Percentiles rank a stretch among this genome's conserved stretches.
Evolutionary conservation across 2,113 vertebrate species (phyloP).

Genomic region (Pedetes capensis): DNA sequence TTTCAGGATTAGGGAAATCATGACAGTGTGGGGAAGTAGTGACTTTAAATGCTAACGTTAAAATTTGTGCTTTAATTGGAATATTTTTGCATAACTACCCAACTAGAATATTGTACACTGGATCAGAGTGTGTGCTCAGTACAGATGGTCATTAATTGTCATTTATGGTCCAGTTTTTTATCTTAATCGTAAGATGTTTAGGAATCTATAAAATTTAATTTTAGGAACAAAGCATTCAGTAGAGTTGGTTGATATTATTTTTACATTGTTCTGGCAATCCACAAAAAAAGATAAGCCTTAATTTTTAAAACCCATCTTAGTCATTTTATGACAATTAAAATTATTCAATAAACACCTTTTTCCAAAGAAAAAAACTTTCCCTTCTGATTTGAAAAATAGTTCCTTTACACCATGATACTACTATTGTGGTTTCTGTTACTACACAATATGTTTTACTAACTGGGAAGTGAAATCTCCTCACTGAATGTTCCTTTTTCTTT

Average conservation of each 20-base stretch:
- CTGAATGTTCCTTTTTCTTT: too few species aligned
- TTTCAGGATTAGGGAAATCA: slow-evolving; percentile 75
- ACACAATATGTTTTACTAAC: not conserved
- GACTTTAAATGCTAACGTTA: slow-evolving; percentile 75
- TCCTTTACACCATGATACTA: not conserved
- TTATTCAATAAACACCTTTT: slow-evolving; percentile 81
- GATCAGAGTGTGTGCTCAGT: slow-evolving; percentile 60
- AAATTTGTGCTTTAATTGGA: slow-evolving; percentile 68
- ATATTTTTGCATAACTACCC: slow-evolving; percentile 65
- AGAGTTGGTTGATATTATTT: slow-evolving; percentile 79
- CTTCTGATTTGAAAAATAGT: not conserved
- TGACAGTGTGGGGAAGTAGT: slow-evolving; percentile 76
- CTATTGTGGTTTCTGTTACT: not conserved
- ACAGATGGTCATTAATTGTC: slow-evolving; percentile 60
- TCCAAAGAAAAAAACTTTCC: slow-evolving; percentile 76
- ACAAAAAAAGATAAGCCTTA: slow-evolving; percentile 80
- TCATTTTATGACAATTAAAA: slow-evolving; percentile 81
- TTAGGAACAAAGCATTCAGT: slow-evolving; percentile 79
- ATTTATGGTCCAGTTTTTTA: slow-evolving; percentile 75
- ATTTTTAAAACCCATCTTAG: slow-evolving; percentile 80
- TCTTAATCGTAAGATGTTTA: slow-evolving; percentile 74
- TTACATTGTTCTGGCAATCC: slow-evolving; percentile 81
- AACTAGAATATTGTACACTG: slow-evolving; percentile 63
- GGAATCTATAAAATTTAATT: slow-evolving; percentile 80
- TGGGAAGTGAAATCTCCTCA: not conserved